Base-by-base conservation (phyloP, 2,113 vertebrate genomes). In the Chlamydotis undulata region DNA sequence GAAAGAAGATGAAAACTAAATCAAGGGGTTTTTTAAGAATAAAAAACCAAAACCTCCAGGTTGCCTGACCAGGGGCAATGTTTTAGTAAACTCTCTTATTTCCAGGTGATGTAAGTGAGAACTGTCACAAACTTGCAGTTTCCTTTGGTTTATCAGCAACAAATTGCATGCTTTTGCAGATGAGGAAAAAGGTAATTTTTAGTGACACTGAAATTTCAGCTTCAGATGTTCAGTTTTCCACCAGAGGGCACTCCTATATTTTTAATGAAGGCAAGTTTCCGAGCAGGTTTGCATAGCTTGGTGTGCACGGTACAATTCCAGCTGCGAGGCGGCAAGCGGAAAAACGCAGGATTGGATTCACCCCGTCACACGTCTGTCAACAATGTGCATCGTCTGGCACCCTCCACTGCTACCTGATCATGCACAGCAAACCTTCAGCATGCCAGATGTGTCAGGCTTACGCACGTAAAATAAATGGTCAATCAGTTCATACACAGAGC, bases 171-270 rank as follows among this genome's bases (percentile, higher is more conserved):
- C 22, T 15, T 37, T 50, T n/a, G 21, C 24, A 31, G 15, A 14
- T 45, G 35, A 71, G 25, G 19, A 33, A 81, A 50, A 53, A 5
- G 1, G 1, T 17, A 8, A 5, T 11, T 89, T 70, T 78, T 19
- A 47, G 6, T 1, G 50, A 11, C 13, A 5, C 12, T 2, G 19
- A 71, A 73, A 31, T 4, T 14, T 65, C 19, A 35, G 13, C 31
- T 60, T 86, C 63, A 25, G 4, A 4, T 24, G n/a, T 33, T 59
- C 68, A 6, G 4, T 59, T 80, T 94, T 83, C 95, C 96, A 97
- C 71, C 79, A 97, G 96, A 95, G 95, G 96, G 96, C 93, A 94
- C 96, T 95, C 87, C 75, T 86, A 93, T 90, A 96, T 97, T 92
- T 95, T 95, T 77, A 81, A 96, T 93, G 64, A 83, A 63, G 23